phyloP scores from a whole-genome alignment of 2,797 vertebrate species.

The Urosaurus nigricauda region DNA sequence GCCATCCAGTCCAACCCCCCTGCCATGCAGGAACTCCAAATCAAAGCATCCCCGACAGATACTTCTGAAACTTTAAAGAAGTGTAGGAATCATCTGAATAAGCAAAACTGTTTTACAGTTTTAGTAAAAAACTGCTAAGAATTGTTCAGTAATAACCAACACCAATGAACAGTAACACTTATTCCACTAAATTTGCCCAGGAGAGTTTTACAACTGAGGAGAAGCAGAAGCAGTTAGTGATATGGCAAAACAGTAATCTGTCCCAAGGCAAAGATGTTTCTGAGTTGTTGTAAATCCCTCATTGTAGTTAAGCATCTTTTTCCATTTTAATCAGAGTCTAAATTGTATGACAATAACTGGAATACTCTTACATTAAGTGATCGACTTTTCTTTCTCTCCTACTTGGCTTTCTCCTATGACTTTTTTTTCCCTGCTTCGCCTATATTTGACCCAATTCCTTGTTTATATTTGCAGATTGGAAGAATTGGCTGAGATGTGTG shows the following conservation, averaged over 20 bases:
- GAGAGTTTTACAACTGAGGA: neutral
- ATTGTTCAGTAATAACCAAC: neutral
- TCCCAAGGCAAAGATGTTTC: neutral
- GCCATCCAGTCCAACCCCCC: too few species aligned
- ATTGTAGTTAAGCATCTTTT: neutral
- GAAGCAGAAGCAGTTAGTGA: neutral
- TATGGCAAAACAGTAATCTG: too few species aligned
- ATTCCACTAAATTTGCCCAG: too few species aligned
- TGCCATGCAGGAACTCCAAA: too few species aligned
- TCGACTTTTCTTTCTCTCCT: neutral
- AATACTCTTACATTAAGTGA: neutral
- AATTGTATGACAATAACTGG: neutral
- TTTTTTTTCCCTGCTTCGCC: slow-evolving; percentile 24
- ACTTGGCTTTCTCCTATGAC: slow-evolving; percentile 18
- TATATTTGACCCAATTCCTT: slow-evolving; percentile 55
- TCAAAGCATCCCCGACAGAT: too few species aligned
- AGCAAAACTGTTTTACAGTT: neutral
- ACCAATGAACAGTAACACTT: neutral
- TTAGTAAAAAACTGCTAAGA: neutral
- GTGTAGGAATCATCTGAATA: neutral
- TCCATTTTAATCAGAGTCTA: neutral
- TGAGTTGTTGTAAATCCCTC: neutral
- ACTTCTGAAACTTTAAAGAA: neutral
- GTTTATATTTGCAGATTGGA: slow-evolving; percentile 85
- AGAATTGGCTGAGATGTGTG: slow-evolving; percentile 90